These are phyloP conservation scores for Syrmaticus mikado DNA, from an alignment of 2,113 vertebrate genomes.

Conservation along the genomic window DNA sequence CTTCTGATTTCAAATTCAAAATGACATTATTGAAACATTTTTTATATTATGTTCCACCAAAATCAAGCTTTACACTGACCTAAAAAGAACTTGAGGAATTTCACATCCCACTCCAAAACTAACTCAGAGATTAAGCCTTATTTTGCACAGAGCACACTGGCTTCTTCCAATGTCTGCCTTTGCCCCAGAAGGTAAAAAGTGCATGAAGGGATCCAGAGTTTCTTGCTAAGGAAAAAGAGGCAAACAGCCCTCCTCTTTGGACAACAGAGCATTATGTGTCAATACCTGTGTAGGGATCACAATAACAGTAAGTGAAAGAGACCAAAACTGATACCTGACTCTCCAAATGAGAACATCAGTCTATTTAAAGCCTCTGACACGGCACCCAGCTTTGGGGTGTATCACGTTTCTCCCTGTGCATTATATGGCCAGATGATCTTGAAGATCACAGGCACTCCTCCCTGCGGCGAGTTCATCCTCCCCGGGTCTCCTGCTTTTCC, in stretches of 20 bases:
- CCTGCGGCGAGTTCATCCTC: background rate
- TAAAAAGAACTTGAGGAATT: background rate
- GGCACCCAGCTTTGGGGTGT: background rate
- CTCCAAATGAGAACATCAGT: background rate
- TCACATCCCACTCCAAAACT: background rate
- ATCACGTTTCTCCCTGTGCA: background rate
- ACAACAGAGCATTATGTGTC: background rate
- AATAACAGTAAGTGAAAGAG: background rate
- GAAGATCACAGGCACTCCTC: background rate
- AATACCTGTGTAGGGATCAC: background rate
- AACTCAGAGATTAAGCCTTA: background rate
- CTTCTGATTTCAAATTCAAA: background rate
- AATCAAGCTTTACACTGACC: background rate
- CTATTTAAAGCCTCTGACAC: conserved; percentile 40
- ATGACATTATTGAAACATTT: background rate
- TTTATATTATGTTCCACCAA: background rate
- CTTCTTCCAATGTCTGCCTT: background rate
- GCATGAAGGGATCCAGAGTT: background rate
- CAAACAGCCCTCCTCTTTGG: background rate
- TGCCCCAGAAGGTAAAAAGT: background rate
- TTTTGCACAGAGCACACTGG: background rate
- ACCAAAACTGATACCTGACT: background rate
- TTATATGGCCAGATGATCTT: background rate
- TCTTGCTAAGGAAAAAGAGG: background rate
- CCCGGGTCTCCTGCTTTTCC: background rate